These are phyloP conservation scores for Oikopleura vanhoeffeni DNA, from an alignment of 23 tunicate species.

Conservation along the genomic window DNA sequence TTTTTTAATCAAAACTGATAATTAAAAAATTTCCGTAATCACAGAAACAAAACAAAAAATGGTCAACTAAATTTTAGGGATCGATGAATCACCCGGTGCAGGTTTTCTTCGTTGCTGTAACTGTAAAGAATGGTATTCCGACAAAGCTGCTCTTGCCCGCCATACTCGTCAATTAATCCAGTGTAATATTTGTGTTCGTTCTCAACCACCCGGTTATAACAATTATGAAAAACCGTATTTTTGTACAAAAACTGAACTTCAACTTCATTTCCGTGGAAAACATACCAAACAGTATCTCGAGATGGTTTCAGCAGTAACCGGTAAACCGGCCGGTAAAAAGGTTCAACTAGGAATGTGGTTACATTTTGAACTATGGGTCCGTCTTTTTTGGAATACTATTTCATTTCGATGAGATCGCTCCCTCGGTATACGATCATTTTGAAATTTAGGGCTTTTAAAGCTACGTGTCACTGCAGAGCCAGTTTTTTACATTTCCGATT, in stretches of 20 bases:
- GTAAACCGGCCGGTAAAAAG: background rate
- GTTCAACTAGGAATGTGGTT: too few species aligned
- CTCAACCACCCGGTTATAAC: background rate
- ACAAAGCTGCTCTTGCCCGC: background rate
- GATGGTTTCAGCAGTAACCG: background rate
- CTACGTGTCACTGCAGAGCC: too few species aligned
- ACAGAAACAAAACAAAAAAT: too few species aligned
- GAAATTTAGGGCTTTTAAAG: too few species aligned
- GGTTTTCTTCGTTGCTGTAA: background rate
- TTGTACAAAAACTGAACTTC: background rate
- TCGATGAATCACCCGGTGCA: background rate
- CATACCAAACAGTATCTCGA: constrained; percentile 13
- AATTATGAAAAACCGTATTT: constrained; percentile 7
- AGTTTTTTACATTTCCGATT: too few species aligned
- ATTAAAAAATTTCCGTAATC: too few species aligned
- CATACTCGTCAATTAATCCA: background rate
- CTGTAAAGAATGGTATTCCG: background rate
- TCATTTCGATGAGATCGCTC: too few species aligned
- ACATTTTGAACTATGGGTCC: too few species aligned
- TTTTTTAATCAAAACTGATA: too few species aligned
- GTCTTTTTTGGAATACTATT: too few species aligned
- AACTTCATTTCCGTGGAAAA: constrained; percentile 11
- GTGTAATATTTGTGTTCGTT: constrained; percentile 8
- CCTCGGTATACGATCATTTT: too few species aligned
- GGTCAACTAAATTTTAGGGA: too few species aligned